Percentiles rank a stretch among this genome's conserved stretches.
phyloP scores from a whole-genome alignment of 2,797 vertebrate genomes.

The Hydrolagus colliei region DNA sequence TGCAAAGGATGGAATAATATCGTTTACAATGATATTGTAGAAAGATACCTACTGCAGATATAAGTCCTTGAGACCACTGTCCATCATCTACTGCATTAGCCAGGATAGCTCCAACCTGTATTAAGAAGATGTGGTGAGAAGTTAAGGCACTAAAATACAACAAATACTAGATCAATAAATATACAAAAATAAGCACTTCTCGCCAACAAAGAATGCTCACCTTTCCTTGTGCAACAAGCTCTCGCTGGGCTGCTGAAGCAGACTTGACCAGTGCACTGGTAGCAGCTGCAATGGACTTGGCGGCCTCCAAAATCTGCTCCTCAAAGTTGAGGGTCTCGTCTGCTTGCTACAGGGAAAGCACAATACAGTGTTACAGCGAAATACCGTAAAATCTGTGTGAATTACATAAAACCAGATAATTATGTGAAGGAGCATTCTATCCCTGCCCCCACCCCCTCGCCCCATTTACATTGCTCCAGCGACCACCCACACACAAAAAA shows the following conservation, averaged over 20 bases:
- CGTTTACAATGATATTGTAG: no score
- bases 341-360: conserved; percentile 76
- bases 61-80: conserved; percentile 97
- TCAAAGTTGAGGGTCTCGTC: conserved; percentile 96
- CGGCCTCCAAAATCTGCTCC: conserved; percentile 96
- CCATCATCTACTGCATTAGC: conserved; percentile 95
- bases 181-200: neutral
- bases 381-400: neutral
- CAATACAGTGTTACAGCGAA: conserved; percentile 26
- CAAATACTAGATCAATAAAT: neutral
- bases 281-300: conserved; percentile 93
- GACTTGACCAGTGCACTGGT: conserved; percentile 96
- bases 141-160: conserved; percentile 18
- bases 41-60: conserved; percentile 62
- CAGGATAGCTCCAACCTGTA: conserved; percentile 83
- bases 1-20: no score
- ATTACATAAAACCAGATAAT: no score
- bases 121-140: conserved; percentile 10
- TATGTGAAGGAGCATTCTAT: no score
- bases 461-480: no score
- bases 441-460: no score
- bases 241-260: conserved; percentile 92
- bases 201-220: conserved; percentile 54
- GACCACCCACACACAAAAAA: no score
- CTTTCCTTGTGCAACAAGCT: conserved; percentile 96